A percentile compares a stretch with the other conserved stretches of the same genome.
Evolutionary conservation across 2,888 invertebrate genomes (phyloP).

Genomic region (Ophioninae sp.): DNA sequence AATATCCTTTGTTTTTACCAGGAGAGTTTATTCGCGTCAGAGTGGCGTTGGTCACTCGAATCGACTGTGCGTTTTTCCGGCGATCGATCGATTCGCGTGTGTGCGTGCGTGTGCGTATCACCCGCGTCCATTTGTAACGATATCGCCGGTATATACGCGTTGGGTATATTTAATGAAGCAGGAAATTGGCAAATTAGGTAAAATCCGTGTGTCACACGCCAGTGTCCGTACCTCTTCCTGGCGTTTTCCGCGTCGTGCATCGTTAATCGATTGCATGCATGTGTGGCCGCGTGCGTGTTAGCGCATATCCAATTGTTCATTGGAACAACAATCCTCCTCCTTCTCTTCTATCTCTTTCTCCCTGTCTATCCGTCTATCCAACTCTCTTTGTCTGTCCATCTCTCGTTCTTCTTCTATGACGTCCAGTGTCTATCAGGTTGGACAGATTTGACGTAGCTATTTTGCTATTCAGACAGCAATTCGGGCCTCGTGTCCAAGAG

Average conservation of each 20-base stretch:
- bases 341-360: background rate
- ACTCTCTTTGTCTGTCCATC: conserved; percentile 11
- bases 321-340: conserved; percentile 47
- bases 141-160: conserved; percentile 43
- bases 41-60: conserved; percentile 38
- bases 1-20: conserved; percentile 20
- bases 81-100: conserved; percentile 25
- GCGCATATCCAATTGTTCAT: conserved; percentile 20
- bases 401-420: background rate
- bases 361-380: background rate
- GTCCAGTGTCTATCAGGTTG: conserved; percentile 22
- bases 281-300: background rate
- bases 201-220: conserved; percentile 67
- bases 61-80: conserved; percentile 28
- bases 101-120: background rate
- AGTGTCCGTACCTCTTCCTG: conserved; percentile 31
- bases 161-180: conserved; percentile 73
- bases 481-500: conserved; percentile 47
- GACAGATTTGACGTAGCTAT: conserved; percentile 49
- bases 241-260: conserved; percentile 40
- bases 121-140: conserved; percentile 48
- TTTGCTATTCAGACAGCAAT: conserved; percentile 46
- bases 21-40: conserved; percentile 43
- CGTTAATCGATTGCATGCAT: conserved; percentile 13
- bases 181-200: conserved; percentile 76